These are phyloP conservation scores for Cydia strobilella DNA, from an alignment of 1,140 invertebrate species.

Conservation along the genomic window DNA sequence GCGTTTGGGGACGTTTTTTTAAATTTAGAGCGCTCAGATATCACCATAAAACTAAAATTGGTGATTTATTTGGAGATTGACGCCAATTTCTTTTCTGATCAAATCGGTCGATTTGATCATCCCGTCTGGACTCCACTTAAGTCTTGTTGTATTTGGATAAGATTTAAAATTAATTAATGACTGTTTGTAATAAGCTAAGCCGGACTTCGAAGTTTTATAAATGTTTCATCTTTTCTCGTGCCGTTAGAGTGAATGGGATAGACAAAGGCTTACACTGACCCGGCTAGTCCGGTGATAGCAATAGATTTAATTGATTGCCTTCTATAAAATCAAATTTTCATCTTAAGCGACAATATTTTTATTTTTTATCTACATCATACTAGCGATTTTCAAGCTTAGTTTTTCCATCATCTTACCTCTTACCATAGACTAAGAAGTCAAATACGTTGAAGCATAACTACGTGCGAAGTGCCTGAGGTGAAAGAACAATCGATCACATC, in stretches of 20 bases:
- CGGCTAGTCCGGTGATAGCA: conserved; percentile 1
- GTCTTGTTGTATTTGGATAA: conserved; percentile 24
- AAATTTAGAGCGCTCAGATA: no score
- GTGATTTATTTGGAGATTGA: no score
- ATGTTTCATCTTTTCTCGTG: conserved; percentile 6
- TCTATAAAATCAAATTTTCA: conserved; percentile 1
- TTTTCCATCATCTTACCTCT: background rate
- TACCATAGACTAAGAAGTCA: background rate
- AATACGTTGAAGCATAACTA: background rate
- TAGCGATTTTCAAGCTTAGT: conserved; percentile 7
- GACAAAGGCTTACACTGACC: background rate
- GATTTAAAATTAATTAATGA: conserved; percentile 31
- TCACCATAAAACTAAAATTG: no score
- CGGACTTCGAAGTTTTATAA: conserved; percentile 1
- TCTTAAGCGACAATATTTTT: background rate
- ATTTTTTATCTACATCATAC: background rate
- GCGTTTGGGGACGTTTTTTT: no score
- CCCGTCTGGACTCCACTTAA: no score
- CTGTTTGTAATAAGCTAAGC: conserved; percentile 27
- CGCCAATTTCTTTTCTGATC: no score
- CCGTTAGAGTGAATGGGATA: conserved; percentile 7
- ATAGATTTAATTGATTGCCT: conserved; percentile 24
- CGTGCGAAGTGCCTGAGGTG: no score
- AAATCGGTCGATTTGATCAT: no score
- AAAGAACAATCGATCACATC: no score